phyloP scores from a whole-genome alignment of 2,797 vertebrate species.

The Micropoecilia bifurca region DNA sequence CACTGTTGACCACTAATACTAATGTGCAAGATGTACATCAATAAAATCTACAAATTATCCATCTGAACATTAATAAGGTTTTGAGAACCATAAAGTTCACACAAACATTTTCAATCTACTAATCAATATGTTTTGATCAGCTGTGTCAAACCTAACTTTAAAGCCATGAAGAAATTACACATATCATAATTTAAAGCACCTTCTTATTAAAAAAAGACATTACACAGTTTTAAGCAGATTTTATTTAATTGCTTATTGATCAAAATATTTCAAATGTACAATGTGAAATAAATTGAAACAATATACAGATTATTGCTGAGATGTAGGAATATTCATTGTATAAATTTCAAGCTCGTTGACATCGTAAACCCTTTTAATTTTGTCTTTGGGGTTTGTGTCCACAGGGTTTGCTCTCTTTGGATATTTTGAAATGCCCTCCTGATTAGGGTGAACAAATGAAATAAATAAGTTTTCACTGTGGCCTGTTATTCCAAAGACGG shows the following conservation, averaged over 20 bases:
- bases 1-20: not conserved
- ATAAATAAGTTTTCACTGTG: constrained; percentile 39
- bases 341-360: constrained; percentile 37
- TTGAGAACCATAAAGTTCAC: not conserved
- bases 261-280: constrained; percentile 46
- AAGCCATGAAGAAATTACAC: not conserved
- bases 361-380: constrained; percentile 20
- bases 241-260: constrained; percentile 62
- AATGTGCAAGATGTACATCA: not conserved
- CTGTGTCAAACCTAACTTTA: not conserved
- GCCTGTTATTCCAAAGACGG: constrained; percentile 11
- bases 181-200: not conserved
- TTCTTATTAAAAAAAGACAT: not conserved
- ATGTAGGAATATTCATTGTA: constrained; percentile 29
- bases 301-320: constrained; percentile 25
- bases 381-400: constrained; percentile 30
- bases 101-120: not conserved
- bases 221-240: not conserved
- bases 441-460: constrained; percentile 14
- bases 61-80: not conserved
- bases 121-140: not conserved
- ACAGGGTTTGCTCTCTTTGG: constrained; percentile 10
- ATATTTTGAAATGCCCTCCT: constrained; percentile 10
- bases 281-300: not conserved
- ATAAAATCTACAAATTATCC: not conserved